Percentiles rank a stretch among this genome's conserved stretches.
These are phyloP conservation scores for Brachionus asplanchnoidis DNA, from an alignment of 1,140 invertebrate species.

Conservation along the genomic window DNA sequence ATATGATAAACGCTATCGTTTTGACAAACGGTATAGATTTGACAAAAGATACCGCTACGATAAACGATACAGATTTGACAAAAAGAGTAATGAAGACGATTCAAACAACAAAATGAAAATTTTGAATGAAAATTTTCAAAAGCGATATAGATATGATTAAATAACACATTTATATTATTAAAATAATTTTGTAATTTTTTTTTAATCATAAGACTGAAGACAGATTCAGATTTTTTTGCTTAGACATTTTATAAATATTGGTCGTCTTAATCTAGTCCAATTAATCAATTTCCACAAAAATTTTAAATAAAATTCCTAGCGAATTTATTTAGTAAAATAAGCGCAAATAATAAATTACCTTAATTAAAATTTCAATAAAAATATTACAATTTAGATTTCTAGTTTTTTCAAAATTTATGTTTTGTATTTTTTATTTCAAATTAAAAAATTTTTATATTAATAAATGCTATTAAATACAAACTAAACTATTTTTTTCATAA, in stretches of 20 bases:
- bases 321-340: not conserved
- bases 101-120: not conserved
- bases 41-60: conserved; percentile 34
- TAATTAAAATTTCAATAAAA: too few relatives aligned
- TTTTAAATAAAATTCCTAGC: not conserved
- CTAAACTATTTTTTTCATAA: too few relatives aligned
- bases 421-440: not conserved
- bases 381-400: not conserved
- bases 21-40: conserved; percentile 29
- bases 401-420: not conserved
- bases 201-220: not conserved
- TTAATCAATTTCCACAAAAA: not conserved
- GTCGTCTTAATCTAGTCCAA: not conserved
- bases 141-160: conserved; percentile 23
- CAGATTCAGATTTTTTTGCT: not conserved
- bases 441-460: not conserved
- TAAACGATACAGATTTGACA: conserved; percentile 41
- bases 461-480: not conserved
- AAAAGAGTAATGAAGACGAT: not conserved
- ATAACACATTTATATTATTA: too few relatives aligned
- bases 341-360: too few relatives aligned
- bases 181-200: not conserved
- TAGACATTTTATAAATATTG: not conserved
- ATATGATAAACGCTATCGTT: conserved; percentile 15
- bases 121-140: not conserved